Percentiles rank a stretch among this genome's conserved stretches.
Conservation (phyloP, 2,113 vertebrate genomes). For the Ursus arctos region DNA sequence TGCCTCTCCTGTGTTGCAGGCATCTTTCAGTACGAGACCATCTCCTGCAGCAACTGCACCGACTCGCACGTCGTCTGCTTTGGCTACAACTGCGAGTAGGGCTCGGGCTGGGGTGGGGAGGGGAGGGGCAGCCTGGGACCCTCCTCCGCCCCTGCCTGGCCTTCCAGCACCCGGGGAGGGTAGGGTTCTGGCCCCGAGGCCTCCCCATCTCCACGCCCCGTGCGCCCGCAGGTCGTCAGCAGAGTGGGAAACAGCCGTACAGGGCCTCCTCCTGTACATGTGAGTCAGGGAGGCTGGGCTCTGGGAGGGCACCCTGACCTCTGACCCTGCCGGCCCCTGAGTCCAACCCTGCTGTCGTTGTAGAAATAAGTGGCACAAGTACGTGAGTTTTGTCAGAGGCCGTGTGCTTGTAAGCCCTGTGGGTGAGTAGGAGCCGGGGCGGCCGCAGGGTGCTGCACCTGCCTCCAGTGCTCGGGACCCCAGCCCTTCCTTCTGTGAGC, state of each 20-base stretch:
- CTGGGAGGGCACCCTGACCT: background rate
- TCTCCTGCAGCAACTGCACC: slow-evolving; percentile 77
- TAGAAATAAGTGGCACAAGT: slow-evolving; percentile 77
- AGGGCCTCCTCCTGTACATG: slow-evolving; percentile 76
- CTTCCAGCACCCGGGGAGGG: background rate
- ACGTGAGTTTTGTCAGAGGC: background rate
- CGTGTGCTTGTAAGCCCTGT: background rate
- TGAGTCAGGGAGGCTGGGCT: slow-evolving; percentile 57
- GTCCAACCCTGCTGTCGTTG: background rate
- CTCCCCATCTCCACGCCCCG: rapidly evolving
- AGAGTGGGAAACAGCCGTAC: slow-evolving; percentile 74
- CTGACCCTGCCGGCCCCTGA: background rate
- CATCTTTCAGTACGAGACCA: slow-evolving; percentile 68
- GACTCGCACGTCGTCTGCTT: slow-evolving; percentile 70
- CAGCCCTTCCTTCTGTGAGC: background rate
- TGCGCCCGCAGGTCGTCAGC: slow-evolving; percentile 47
- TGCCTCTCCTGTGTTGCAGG: slow-evolving; percentile 58
- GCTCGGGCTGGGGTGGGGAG: background rate
- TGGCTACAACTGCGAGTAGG: slow-evolving; percentile 83
- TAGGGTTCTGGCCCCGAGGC: background rate
- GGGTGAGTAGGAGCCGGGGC: background rate
- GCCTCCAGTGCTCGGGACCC: no score
- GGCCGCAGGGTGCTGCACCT: background rate
- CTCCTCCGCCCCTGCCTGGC: background rate
- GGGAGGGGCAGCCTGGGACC: background rate